Evolutionary conservation across 2,113 vertebrate genomes (phyloP).

Genomic region (Anolis carolinensis): DNA sequence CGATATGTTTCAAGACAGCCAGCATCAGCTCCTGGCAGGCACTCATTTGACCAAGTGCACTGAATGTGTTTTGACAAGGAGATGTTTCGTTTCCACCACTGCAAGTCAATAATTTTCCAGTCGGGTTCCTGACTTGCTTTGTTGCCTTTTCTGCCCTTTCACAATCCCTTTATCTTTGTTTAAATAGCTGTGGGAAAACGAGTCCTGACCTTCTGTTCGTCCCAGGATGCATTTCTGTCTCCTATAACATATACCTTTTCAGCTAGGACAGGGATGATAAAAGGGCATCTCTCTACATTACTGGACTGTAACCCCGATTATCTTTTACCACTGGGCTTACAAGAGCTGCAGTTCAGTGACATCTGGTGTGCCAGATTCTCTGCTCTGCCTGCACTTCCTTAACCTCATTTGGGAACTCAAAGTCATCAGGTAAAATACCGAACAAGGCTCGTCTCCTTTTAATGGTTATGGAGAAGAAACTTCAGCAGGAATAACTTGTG

Average conservation of each 20-base stretch:
- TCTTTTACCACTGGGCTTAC: too few species aligned
- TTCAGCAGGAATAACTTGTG: too few species aligned
- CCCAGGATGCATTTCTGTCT: background rate
- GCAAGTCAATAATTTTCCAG: background rate
- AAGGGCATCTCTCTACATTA: background rate
- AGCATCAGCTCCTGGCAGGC: background rate
- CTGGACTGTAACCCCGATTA: background rate
- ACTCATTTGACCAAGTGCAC: background rate
- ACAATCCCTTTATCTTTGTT: background rate
- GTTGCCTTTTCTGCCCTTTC: background rate
- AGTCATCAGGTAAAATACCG: too few species aligned
- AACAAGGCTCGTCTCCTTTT: too few species aligned
- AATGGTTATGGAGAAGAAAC: too few species aligned
- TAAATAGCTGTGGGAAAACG: background rate
- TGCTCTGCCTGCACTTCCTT: background rate
- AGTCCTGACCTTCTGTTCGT: background rate
- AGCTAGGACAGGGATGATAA: background rate
- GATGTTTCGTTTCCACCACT: background rate
- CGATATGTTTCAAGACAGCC: background rate
- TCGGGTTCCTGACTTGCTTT: background rate
- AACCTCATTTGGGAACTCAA: background rate
- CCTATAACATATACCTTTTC: background rate
- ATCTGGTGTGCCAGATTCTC: background rate
- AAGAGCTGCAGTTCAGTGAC: too few species aligned
- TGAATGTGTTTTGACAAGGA: background rate